Base-by-base conservation (phyloP, 2,888 invertebrate genomes). In the Drosophila neonasuta region DNA sequence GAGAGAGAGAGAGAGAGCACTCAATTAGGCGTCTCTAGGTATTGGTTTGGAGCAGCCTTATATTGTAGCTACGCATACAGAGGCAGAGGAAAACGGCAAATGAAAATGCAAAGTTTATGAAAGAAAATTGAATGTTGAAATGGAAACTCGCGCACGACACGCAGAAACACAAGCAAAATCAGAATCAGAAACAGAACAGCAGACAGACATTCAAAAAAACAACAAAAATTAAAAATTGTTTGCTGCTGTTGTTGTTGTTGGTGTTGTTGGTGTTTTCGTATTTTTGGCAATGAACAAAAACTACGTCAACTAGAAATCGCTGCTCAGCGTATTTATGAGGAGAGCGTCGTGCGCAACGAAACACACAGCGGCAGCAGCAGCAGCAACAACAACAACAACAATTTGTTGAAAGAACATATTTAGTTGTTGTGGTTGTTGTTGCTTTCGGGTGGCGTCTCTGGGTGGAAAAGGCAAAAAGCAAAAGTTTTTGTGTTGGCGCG, bases 211-310 rank as follows among this genome's bases (percentile, higher is more conserved):
- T 59, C 41, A 57, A 67, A 17, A 51, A 52, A 39, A 55, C 24
- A 24, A 24, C 24, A 24, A 42, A 48, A 42, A 42, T 30, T 5
- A 36, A 50, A 65, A 69, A 62, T 20, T 36, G 20, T 36, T 13
- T 48, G 56, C n/a, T 39, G 15, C 46, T 44, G 30, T 9, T 50
- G 20, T 36, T 66, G 30, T 13, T 48, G 56, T 15, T 39, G 15
- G 46, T 44, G 30, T 9, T 50, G 30, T 17, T 20, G 20, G 20
- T 20, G 55, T 34, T 39, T 36, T 77, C 74, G 84, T 86, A 88
- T 89, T 89, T 89, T 88, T 88, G 89, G 88, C 89, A 89, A 88
- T 83, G 85, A 86, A 84, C 77, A 69, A 79, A 71, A 87, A 86
- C 81, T 82, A 75, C 86, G 80, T 74, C 86, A 87, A 77, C 70